phyloP scores from a whole-genome alignment of 2,888 invertebrate genomes.

The Ypsolopha sequella region DNA sequence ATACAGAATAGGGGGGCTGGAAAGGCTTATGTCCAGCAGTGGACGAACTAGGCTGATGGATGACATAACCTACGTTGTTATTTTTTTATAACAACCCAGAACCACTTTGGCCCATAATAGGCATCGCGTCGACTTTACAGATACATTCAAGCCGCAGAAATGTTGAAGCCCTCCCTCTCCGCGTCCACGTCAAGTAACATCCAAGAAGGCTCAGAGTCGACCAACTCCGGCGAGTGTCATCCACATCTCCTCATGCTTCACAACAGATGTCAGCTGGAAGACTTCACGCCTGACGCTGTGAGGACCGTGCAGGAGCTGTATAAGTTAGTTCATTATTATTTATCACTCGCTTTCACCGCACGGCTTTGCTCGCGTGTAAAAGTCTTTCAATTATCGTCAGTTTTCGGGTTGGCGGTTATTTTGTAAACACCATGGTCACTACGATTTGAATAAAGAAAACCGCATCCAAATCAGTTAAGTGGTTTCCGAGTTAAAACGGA shows the following conservation, averaged over 20 bases:
- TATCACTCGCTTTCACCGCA: too few relatives aligned
- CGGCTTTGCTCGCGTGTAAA: too few relatives aligned
- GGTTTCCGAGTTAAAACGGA: too few relatives aligned
- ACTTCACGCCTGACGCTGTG: conserved; percentile 74
- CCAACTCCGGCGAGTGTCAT: conserved; percentile 77
- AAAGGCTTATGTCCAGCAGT: too few relatives aligned
- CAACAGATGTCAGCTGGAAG: conserved; percentile 82
- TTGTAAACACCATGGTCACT: too few relatives aligned
- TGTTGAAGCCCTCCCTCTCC: conserved; percentile 85
- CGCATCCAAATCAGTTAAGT: too few relatives aligned
- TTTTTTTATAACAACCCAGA: background rate
- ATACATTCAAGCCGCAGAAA: conserved; percentile 86
- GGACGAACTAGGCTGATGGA: too few relatives aligned
- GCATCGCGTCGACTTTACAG: conserved; percentile 36
- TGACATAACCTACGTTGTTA: too few relatives aligned
- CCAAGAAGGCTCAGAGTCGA: conserved; percentile 39
- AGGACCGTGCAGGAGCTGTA: conserved; percentile 72
- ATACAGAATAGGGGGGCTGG: too few relatives aligned
- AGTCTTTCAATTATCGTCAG: too few relatives aligned
- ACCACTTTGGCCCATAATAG: background rate
- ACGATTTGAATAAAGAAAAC: too few relatives aligned
- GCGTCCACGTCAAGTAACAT: conserved; percentile 37
- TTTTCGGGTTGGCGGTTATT: too few relatives aligned
- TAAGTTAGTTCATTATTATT: conserved; percentile 21
- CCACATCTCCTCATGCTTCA: conserved; percentile 88